These are phyloP conservation scores for Condylura cristata DNA, from an alignment of 2,113 vertebrate species.

Conservation along the genomic window DNA sequence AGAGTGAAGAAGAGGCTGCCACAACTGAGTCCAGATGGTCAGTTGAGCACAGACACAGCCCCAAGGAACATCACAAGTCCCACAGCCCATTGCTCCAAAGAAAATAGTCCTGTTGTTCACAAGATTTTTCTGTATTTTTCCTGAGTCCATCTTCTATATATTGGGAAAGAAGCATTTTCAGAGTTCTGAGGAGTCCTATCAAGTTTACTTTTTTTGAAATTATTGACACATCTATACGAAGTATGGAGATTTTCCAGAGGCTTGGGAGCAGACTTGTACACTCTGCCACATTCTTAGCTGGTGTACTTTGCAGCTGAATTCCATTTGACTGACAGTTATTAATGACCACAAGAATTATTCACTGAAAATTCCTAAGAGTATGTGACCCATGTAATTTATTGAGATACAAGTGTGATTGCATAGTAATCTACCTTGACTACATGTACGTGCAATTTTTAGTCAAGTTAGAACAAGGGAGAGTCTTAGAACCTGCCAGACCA, in stretches of 20 bases:
- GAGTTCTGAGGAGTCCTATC: slow-evolving; percentile 5
- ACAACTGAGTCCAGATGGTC: slow-evolving; percentile 67
- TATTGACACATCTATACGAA: background rate
- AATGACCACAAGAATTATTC: background rate
- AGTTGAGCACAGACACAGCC: slow-evolving; percentile 49
- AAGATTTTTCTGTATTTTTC: background rate
- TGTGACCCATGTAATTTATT: background rate
- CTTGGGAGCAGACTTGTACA: background rate
- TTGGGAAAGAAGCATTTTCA: slow-evolving; percentile 46
- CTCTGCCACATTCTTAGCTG: background rate
- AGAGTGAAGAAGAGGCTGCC: slow-evolving; percentile 70
- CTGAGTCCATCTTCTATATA: background rate
- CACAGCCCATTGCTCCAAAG: slow-evolving; percentile 63
- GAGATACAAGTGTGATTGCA: background rate
- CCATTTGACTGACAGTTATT: background rate
- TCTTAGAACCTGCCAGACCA: background rate
- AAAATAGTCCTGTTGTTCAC: slow-evolving; percentile 54
- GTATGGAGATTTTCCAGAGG: background rate
- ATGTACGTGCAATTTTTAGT: background rate
- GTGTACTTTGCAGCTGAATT: background rate
- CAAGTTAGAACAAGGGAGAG: background rate
- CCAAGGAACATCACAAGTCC: slow-evolving; percentile 54
- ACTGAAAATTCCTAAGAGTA: background rate
- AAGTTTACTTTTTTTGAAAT: slow-evolving; percentile 22
- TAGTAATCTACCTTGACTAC: background rate